Percentiles rank a stretch among this genome's conserved stretches.
Evolutionary conservation across 1,140 invertebrate genomes (phyloP).

Genomic region (Papilio aristodemus): DNA sequence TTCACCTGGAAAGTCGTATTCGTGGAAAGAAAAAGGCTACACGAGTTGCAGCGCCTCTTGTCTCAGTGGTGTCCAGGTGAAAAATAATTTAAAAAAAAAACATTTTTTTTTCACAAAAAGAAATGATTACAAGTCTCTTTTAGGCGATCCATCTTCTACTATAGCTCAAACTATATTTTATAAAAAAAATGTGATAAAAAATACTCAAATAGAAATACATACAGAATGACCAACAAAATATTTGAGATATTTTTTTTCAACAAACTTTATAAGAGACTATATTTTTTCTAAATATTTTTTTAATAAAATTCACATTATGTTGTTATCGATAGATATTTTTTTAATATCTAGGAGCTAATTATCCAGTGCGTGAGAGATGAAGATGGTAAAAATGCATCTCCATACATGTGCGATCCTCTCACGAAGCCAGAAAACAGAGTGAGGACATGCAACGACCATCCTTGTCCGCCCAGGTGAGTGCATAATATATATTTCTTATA

Average conservation of each 20-base stretch:
- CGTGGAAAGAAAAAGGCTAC: slow-evolving; percentile 91
- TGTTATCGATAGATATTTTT: not conserved
- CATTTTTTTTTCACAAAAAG: too few relatives aligned
- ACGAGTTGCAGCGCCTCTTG: slow-evolving; percentile 97
- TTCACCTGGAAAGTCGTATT: slow-evolving; percentile 86
- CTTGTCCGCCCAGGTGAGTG: slow-evolving; percentile 89
- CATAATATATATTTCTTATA: not conserved
- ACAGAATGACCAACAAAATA: too few relatives aligned
- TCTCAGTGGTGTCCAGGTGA: slow-evolving; percentile 88
- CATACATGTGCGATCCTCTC: slow-evolving; percentile 90
- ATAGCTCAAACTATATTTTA: too few relatives aligned
- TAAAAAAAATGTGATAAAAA: too few relatives aligned
- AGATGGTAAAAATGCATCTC: slow-evolving; percentile 90
- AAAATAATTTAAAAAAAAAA: slow-evolving; percentile 1
- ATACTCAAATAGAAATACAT: too few relatives aligned
- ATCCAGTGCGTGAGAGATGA: slow-evolving; percentile 94
- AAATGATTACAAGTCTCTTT: too few relatives aligned
- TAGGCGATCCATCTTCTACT: too few relatives aligned
- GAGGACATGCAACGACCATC: slow-evolving; percentile 95
- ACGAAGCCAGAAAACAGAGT: slow-evolving; percentile 93
- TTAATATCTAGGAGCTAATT: slow-evolving; percentile 88
- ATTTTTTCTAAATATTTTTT: too few relatives aligned
- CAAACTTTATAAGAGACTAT: too few relatives aligned
- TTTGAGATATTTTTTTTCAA: too few relatives aligned
- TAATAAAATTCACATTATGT: not conserved